A percentile compares a stretch with the other conserved stretches of the same genome.
Evolutionary conservation across 2,797 vertebrate genomes (phyloP).

Genomic region (Ammospiza maritima): DNA sequence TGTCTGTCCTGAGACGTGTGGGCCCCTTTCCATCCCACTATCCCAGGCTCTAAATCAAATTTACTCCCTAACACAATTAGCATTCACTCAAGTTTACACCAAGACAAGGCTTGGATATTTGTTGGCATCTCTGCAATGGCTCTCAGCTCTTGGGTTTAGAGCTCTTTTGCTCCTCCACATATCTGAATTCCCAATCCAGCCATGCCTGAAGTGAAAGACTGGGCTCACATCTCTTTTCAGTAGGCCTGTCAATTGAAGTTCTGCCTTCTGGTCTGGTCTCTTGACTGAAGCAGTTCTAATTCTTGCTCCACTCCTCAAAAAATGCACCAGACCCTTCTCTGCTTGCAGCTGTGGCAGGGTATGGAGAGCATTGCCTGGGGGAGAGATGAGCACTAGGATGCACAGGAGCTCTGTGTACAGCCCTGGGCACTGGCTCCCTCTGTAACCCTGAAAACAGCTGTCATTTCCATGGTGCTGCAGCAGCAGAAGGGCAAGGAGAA

Average conservation of each 20-base stretch:
- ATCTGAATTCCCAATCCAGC: not conserved
- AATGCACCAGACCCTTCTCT: not conserved
- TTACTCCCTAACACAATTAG: not conserved
- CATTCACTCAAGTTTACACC: not conserved
- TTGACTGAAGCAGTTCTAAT: not conserved
- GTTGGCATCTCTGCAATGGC: not conserved
- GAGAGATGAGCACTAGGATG: not conserved
- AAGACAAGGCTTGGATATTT: not conserved
- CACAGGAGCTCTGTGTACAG: not conserved
- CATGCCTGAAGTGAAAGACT: not conserved
- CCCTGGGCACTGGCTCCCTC: not conserved
- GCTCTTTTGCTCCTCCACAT: not conserved
- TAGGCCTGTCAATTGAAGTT: not conserved
- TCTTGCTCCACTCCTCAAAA: not conserved
- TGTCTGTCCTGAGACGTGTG: not conserved
- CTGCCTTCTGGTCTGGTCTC: not conserved
- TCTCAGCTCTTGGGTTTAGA: not conserved
- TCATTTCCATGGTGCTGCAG: not conserved
- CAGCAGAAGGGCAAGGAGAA: not conserved
- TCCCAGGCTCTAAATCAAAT: not conserved
- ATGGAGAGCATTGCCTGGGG: not conserved
- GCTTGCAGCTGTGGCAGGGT: not conserved
- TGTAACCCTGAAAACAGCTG: not conserved
- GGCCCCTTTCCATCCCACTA: not conserved
- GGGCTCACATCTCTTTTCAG: not conserved